Evolutionary conservation across 2,888 invertebrate genomes (phyloP).

Genomic region (Selenia dentaria): DNA sequence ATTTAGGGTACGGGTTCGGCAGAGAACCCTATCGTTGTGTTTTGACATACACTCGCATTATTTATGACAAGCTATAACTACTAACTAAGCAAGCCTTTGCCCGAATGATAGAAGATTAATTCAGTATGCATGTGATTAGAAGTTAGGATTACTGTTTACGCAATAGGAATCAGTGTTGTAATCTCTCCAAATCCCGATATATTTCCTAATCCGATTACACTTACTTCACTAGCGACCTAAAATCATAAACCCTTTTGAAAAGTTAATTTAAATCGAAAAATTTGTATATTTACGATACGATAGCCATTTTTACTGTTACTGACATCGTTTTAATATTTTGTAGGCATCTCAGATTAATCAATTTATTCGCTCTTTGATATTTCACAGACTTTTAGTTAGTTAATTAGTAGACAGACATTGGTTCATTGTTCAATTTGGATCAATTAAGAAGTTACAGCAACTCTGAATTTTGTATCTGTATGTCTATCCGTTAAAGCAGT

Average conservation of each 20-base stretch:
- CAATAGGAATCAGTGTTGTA: constrained; percentile 52
- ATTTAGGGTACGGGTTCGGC: constrained; percentile 64
- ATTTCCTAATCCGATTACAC: constrained; percentile 42
- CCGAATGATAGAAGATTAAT: constrained; percentile 77
- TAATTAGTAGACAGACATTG: constrained; percentile 44
- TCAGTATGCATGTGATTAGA: constrained; percentile 75
- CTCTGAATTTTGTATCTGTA: background rate
- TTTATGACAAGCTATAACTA: constrained; percentile 77
- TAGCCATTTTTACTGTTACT: too few relatives aligned
- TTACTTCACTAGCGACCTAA: constrained; percentile 27
- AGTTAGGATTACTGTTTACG: constrained; percentile 69
- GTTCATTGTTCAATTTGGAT: constrained; percentile 57
- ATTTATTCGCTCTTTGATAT: constrained; percentile 34
- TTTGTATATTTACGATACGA: too few relatives aligned
- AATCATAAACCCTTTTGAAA: constrained; percentile 10
- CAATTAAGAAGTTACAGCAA: constrained; percentile 48
- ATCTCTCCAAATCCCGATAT: constrained; percentile 45
- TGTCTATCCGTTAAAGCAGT: background rate
- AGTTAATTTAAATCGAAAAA: constrained; percentile 10
- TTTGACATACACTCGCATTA: constrained; percentile 78
- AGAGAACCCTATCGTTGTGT: constrained; percentile 72
- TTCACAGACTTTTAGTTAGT: constrained; percentile 18
- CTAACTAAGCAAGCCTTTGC: too few relatives aligned
- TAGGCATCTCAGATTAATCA: constrained; percentile 32
- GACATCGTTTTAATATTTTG: background rate